A percentile compares a stretch with the other conserved stretches of the same genome.
phyloP scores from a whole-genome alignment of 2,888 invertebrate genomes.

The Altica lythri region DNA sequence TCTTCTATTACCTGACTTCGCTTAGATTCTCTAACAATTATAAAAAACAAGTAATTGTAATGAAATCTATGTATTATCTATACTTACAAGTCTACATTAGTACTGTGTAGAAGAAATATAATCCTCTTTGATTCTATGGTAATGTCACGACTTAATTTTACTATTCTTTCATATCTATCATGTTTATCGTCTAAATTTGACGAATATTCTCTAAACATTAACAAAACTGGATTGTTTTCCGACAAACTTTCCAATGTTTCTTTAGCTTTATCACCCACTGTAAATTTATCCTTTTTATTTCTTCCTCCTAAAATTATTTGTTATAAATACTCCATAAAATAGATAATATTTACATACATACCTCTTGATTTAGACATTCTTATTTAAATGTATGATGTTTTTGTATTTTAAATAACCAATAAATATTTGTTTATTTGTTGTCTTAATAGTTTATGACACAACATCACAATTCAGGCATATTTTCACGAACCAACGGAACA shows the following conservation, averaged over 20 bases:
- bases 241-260: slow-evolving; percentile 57
- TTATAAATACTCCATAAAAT: too few relatives aligned
- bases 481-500: too few relatives aligned
- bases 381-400: slow-evolving; percentile 2
- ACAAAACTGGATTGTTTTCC: slow-evolving; percentile 61
- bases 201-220: slow-evolving; percentile 69
- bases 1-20: slow-evolving; percentile 62
- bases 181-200: slow-evolving; percentile 74
- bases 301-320: slow-evolving; percentile 27
- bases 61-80: neutral
- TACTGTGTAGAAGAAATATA: slow-evolving; percentile 83
- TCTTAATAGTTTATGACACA: too few relatives aligned
- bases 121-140: slow-evolving; percentile 90
- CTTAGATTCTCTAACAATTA: slow-evolving; percentile 60
- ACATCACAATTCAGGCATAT: too few relatives aligned
- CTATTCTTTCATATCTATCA: slow-evolving; percentile 81
- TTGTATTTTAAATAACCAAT: too few relatives aligned
- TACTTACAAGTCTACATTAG: slow-evolving; percentile 58
- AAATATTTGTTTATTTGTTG: too few relatives aligned
- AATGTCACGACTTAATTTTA: slow-evolving; percentile 81
- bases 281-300: slow-evolving; percentile 39
- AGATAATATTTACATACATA: too few relatives aligned
- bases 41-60: slow-evolving; percentile 4
- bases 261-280: slow-evolving; percentile 57
- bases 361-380: slow-evolving; percentile 31